Evolutionary conservation across 2,797 vertebrate genomes (phyloP), one percentile per base, ranked within the genome.

Genomic region (Acanthurus tractus): DNA sequence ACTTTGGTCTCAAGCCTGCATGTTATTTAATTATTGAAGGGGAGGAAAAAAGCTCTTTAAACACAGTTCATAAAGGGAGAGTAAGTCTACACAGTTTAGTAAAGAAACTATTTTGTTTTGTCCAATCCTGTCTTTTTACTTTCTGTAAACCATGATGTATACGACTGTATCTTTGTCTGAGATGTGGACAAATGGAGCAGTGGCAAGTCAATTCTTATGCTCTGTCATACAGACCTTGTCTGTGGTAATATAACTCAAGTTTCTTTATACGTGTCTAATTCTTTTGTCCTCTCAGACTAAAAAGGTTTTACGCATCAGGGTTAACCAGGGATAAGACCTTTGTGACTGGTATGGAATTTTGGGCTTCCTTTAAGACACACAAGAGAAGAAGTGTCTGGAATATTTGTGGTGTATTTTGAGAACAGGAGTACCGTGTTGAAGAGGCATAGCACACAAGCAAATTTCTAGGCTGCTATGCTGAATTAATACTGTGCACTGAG

Each of bases 361-460:
- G 58, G 38, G 48, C 54, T 70, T 52, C 10, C 20, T 73, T 63
- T 36, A 40, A 64, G 71, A 67, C 63, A 48, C 40, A 65, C 20
- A 22, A 14, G 64, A 42, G 40, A 29, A 74, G 46, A 73, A 59
- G 64, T 42, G 29, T 76, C 64, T 73, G 25, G 74, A 57, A 83
- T 84, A 76, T 64, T 50, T 77, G 69, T 29, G 65, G 67, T 76
- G 57, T 63, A 68, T 76, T 82, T 75, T 42, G 42, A 76, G 77
- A 85, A 70, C 7, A 29, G 40, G 52, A 72, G 64, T 56, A 57
- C 38, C 68, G 53, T 53, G 9, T 72, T 64, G 5, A 57, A 34
- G 42, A 59, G 48, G 29, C 15, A 7, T 22, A 76, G 56, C 46
- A 54, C 25, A 56, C 48, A 44, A 38, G 29, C 54, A 65, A 25